Conservation (phyloP, 1,140 invertebrate genomes). For the Papilio dardanus region DNA sequence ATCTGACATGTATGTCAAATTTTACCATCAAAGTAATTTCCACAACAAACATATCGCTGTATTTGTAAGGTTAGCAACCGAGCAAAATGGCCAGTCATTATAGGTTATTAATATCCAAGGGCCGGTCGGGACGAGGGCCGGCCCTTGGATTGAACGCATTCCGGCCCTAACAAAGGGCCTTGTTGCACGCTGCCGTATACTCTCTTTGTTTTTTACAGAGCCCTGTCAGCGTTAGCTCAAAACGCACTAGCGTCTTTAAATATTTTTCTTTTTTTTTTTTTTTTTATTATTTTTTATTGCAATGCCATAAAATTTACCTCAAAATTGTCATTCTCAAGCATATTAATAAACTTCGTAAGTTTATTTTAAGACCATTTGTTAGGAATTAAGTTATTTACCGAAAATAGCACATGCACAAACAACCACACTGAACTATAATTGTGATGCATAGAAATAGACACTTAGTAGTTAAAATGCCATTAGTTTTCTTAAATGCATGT, state of each 20-base stretch:
- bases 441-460: too few species aligned
- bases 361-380: too few species aligned
- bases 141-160: slow-evolving; percentile 49
- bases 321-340: too few species aligned
- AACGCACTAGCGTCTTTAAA: slow-evolving; percentile 11
- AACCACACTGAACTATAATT: too few species aligned
- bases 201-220: slow-evolving; percentile 53
- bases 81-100: slow-evolving; percentile 55
- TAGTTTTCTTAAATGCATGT: too few species aligned
- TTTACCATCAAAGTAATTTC: not conserved
- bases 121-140: slow-evolving; percentile 29
- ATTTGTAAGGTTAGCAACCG: slow-evolving; percentile 42
- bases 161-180: slow-evolving; percentile 49
- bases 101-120: slow-evolving; percentile 53
- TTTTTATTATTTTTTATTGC: too few species aligned
- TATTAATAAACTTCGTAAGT: too few species aligned
- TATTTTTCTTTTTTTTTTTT: too few species aligned
- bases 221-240: slow-evolving; percentile 28
- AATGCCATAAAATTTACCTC: too few species aligned
- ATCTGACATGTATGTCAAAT: not conserved
- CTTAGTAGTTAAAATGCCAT: too few species aligned
- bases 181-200: slow-evolving; percentile 49
- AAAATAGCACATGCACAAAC: too few species aligned
- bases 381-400: too few species aligned
- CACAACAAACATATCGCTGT: slow-evolving; percentile 10